Base-by-base conservation (phyloP, 2,113 vertebrate species). In the Calonectris borealis region DNA sequence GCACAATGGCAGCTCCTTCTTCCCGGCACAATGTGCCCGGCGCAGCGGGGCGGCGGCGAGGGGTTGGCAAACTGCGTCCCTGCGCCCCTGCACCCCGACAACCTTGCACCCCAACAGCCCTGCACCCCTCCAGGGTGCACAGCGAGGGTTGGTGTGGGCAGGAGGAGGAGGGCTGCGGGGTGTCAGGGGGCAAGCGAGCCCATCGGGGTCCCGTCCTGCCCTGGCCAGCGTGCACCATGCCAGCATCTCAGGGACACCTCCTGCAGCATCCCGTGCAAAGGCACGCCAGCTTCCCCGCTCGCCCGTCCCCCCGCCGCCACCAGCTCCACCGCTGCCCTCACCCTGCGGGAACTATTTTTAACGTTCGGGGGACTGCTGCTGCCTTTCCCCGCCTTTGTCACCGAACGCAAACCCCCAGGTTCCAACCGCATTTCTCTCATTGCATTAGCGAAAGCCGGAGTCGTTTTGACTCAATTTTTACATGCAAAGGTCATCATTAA, bases 401-500 rank as follows among this genome's bases (percentile, higher is more conserved):
- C 80, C 0, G 0, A 75, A 31, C 8, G 7, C 93, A 73, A 66
- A 54, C 72, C 89, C 9, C 42, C 7, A 40, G 60, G 54, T 69
- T 81, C 19, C 10, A 94, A 54, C 76, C 27, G 1, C 72, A 5
- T 91, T 84, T 52, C 72, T 70, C 86, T 88, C 2, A 0, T 24
- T 38, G 77, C 80, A 36, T 95, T 86, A 96, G 66, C 0, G 0
- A 90, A 77, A 17, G 79, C 46, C 0, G 0, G 36, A 96, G 93
- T 91, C 51, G n/a, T 94, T 93, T 58, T 38, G 69, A 78, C 89
- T 97, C 91, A 40, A 81, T 96, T 94, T 94, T 89, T 46, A 75
- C 88, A 94, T 75, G 95, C 94, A 89, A 78, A 96, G 94, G 94
- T 95, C 95, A 91, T 91, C 86, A 70, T 96, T 95, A 96, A 91